Base-by-base conservation (phyloP, 2,888 invertebrate genomes). In the Euphydryas editha region DNA sequence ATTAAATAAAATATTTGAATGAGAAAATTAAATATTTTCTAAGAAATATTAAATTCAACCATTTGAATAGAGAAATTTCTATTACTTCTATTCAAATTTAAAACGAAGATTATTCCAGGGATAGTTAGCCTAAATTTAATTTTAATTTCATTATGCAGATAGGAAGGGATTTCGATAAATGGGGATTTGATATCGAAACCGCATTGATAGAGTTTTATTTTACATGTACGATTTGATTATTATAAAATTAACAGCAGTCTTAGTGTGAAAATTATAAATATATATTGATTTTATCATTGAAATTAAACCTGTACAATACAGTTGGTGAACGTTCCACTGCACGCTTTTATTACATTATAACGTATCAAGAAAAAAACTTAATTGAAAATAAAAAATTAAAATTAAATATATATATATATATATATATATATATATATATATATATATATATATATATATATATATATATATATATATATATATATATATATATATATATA, bases 131-230 rank as follows among this genome's bases (percentile, higher is more conserved):
- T 62, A 47, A 57, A 39, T 21, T 37, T 37, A 39, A 62, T 62
- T 37, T 37, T 37, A 39, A 62, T 62, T 57, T 57, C 55, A 57
- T 57, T 47, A 57, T 47, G 57, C 21, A 57, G 47, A 49, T 46
- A 44, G 56, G 17, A 46, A 46, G 42, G 42, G 37, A 18, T 30
- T 56, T 56, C 62, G 37, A 56, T 62, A 62, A 21, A 55, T 46
- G 56, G 18, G 20, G 46, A 36, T n/a, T 8, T 62, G 18, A 37
- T 30, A 47, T 44, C 56, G 6, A 39, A 57, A 47, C 21, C 36
- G 36, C 24, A 55, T 2, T 18, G 20, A 47, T 21, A 20, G 20
- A 20, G 10, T 20, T 11, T 20, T 21, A 4, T 47, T 13, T 13
- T 10, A 46, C 20, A 47, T 11, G 8, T 47, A 44, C 15, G 42